These are phyloP conservation scores for Salpingus planirostris DNA, from an alignment of 2,888 invertebrate species.

Conservation along the genomic window DNA sequence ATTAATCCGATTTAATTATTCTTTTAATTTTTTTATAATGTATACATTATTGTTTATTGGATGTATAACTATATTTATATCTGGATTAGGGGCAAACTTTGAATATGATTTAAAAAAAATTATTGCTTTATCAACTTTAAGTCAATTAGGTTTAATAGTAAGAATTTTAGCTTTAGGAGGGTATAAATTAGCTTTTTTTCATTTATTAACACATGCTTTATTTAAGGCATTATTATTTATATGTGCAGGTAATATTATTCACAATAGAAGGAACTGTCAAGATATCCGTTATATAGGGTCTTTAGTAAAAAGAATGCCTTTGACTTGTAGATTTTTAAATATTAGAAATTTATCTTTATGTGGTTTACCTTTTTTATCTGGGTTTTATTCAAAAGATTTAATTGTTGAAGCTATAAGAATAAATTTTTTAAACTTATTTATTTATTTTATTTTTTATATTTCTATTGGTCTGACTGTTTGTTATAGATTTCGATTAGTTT, in stretches of 20 bases:
- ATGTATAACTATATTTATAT: conserved; percentile 52
- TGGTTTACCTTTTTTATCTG: conserved; percentile 42
- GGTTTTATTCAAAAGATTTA: conserved; percentile 56
- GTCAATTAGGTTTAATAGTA: conserved; percentile 67
- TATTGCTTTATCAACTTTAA: conserved; percentile 64
- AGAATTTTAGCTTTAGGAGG: conserved; percentile 42
- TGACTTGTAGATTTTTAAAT: conserved; percentile 44
- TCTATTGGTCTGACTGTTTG: conserved; percentile 50
- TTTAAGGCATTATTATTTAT: conserved; percentile 70
- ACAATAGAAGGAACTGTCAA: conserved; percentile 52
- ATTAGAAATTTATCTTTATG: conserved; percentile 37
- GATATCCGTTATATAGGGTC: conserved; percentile 58
- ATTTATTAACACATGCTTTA: conserved; percentile 63
- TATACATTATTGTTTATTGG: conserved; percentile 50
- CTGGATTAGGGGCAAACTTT: conserved; percentile 52
- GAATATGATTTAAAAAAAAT: conserved; percentile 67
- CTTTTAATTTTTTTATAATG: conserved; percentile 42
- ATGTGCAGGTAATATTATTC: conserved; percentile 62
- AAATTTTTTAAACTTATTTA: conserved; percentile 46
- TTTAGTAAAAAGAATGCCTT: conserved; percentile 43
- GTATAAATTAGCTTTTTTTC: conserved; percentile 56
- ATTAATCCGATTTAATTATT: conserved; percentile 57
- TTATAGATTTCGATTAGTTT: conserved; percentile 40
- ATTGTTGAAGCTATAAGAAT: conserved; percentile 51
- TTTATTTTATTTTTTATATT: conserved; percentile 49